A percentile compares a stretch with the other conserved stretches of the same genome.
Evolutionary conservation across 2,113 vertebrate species (phyloP).

Genomic region (Chinchilla lanigera): DNA sequence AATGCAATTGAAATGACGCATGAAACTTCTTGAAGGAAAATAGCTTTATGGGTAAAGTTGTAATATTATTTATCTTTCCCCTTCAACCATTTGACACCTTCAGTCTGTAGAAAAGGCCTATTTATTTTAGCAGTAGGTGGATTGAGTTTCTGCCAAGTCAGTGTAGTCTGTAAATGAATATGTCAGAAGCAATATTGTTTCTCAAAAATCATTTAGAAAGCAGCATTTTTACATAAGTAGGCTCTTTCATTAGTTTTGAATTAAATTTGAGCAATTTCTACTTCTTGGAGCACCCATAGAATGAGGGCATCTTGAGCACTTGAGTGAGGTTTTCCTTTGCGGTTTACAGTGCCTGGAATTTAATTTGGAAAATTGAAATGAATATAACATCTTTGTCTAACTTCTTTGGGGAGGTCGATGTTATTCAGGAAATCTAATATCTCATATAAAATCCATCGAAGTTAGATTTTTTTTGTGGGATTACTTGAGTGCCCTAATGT

Average conservation of each 20-base stretch:
- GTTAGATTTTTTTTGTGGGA: background rate
- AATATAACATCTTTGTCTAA: background rate
- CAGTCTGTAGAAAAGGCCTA: conserved; percentile 77
- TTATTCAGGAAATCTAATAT: conserved; percentile 47
- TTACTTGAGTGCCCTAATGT: background rate
- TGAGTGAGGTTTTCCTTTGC: conserved; percentile 54
- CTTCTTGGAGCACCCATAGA: conserved; percentile 66
- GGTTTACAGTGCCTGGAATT: background rate
- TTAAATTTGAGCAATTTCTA: conserved; percentile 76
- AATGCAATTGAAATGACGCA: conserved; percentile 83
- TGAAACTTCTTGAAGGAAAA: conserved; percentile 81
- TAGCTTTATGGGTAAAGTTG: conserved; percentile 81
- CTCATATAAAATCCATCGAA: conserved; percentile 29
- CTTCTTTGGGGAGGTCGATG: conserved; percentile 41
- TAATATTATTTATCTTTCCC: conserved; percentile 85
- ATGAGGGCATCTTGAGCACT: background rate
- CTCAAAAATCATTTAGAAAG: conserved; percentile 83
- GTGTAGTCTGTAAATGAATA: conserved; percentile 83
- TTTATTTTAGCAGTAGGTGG: conserved; percentile 79
- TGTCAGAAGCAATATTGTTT: conserved; percentile 82
- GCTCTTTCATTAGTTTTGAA: conserved; percentile 79
- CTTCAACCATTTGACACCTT: conserved; percentile 80
- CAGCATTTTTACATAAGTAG: conserved; percentile 76
- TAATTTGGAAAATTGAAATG: conserved; percentile 64
- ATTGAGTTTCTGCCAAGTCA: conserved; percentile 83